Evolutionary conservation across 92 coral and sea anemone genomes (phyloP), one percentile per base, ranked within the genome.

Genomic region (Porites lobata): DNA sequence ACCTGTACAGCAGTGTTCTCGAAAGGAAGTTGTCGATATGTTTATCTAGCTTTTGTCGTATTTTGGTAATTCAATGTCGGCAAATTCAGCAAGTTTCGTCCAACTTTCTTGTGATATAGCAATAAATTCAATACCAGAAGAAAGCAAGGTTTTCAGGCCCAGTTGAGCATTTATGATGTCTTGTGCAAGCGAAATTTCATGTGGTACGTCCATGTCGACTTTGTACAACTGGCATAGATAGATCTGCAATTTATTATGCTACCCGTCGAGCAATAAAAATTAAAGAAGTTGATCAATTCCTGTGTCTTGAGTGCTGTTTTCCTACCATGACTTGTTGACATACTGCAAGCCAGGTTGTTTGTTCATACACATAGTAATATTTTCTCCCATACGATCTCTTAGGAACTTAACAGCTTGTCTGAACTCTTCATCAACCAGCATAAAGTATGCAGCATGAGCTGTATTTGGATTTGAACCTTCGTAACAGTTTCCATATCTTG

Each of bases 401-500:
- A 82, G 78, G n/a, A 56, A 6, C 12, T 29, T 43, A 21, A 82
- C 70, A 61, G 86, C 86, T 43, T 63, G 26, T 21, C 73, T 64
- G 17, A 84, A 73, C 22, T 84, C 87, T 6, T 51, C 65, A 24
- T 84, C 87, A 80, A 84, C 63, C 63, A 84, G 21, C 87, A 84
- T 84, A 62, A 84, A 84, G 51, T 84, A 74, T 9, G 74, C 87
- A 8, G 81, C 87, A 64, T 84, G 87, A 29, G 43, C 75, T 62
- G 87, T 84, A 14, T 61, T 84, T 62, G 63, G 10, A 10, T 22
- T 58, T 1, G 19, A 4, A 75, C 80, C 81, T 2, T 84, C 65
- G 53, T 8, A 84, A 66, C 87, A 84, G 11, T 84, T 84, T 0
- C 87, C 87, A 9, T 84, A 84, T 65, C 87, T 84, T 5, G 87